These are phyloP conservation scores for Andrena hattorfiana DNA, from an alignment of 2,888 invertebrate genomes.

Conservation along the genomic window DNA sequence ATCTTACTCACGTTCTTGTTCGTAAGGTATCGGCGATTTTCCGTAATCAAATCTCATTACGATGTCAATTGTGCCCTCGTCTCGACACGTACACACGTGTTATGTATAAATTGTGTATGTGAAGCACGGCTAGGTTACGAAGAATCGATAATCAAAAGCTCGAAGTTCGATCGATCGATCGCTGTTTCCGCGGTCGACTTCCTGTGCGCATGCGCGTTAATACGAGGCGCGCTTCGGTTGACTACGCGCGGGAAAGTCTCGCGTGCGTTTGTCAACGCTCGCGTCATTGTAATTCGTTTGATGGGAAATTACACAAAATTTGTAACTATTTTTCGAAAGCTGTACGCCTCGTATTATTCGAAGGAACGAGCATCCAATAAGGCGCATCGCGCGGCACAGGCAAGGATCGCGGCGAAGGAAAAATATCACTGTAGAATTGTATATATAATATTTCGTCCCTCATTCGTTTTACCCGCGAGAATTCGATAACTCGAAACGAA, in stretches of 20 bases:
- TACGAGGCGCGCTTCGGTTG: conserved; percentile 26
- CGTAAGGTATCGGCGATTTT: conserved; percentile 24
- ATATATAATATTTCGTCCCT: conserved; percentile 55
- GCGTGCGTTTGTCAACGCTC: background rate
- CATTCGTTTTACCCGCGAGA: conserved; percentile 48
- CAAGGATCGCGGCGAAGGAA: conserved; percentile 42
- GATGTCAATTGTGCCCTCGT: conserved; percentile 56
- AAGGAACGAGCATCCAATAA: conserved; percentile 14
- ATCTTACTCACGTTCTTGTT: conserved; percentile 4
- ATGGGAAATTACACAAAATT: background rate
- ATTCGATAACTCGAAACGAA: conserved; percentile 40
- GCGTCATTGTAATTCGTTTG: background rate
- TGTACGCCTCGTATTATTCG: conserved; percentile 52
- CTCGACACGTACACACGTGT: conserved; percentile 26
- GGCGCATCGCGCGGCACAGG: conserved; percentile 37
- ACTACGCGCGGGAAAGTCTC: background rate
- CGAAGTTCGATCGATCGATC: conserved; percentile 47
- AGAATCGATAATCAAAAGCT: conserved; percentile 56
- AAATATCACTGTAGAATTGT: conserved; percentile 75
- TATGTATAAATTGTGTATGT: conserved; percentile 41
- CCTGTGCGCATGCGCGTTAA: conserved; percentile 19
- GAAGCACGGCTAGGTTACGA: conserved; percentile 27
- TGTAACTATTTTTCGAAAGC: conserved; percentile 22
- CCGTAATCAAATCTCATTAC: conserved; percentile 50
- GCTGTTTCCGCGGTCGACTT: conserved; percentile 15